phyloP scores from a whole-genome alignment of 2,797 vertebrate genomes.

The Tadarida brasiliensis region DNA sequence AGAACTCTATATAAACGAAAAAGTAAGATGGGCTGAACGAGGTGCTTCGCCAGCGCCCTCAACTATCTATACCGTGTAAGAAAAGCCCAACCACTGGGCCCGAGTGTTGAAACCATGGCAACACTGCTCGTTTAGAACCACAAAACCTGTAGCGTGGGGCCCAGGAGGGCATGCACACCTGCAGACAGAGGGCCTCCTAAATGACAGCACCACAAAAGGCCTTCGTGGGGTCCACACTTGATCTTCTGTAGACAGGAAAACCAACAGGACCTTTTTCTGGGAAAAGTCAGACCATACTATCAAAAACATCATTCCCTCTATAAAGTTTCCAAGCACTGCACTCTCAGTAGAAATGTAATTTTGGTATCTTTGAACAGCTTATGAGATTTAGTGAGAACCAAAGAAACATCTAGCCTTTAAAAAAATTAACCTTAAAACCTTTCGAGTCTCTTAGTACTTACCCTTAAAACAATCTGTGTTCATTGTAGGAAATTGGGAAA shows the following conservation, averaged over 20 bases:
- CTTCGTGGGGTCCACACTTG: not conserved
- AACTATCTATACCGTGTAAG: not conserved
- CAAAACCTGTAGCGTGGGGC: not conserved
- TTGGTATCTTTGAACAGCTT: not conserved
- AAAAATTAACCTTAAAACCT: not conserved
- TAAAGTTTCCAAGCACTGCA: not conserved
- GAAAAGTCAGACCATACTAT: not conserved
- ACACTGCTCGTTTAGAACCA: not conserved
- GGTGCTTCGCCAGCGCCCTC: not conserved
- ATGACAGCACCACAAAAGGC: not conserved
- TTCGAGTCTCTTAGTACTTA: not conserved
- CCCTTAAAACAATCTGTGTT: not conserved
- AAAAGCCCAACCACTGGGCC: not conserved
- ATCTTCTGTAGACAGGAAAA: not conserved
- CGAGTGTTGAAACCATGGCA: not conserved
- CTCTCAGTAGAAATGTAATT: not conserved
- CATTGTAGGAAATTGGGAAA: not conserved
- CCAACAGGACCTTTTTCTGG: not conserved
- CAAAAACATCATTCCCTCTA: not conserved
- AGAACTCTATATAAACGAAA: not conserved
- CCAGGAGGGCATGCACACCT: fast-evolving
- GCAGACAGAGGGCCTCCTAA: not conserved
- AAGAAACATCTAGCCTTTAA: constrained; percentile 30
- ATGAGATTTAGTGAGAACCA: not conserved
- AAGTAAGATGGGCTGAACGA: not conserved